Conservation (phyloP, 2,113 vertebrate genomes). For the Colistium nudipinnis region DNA sequence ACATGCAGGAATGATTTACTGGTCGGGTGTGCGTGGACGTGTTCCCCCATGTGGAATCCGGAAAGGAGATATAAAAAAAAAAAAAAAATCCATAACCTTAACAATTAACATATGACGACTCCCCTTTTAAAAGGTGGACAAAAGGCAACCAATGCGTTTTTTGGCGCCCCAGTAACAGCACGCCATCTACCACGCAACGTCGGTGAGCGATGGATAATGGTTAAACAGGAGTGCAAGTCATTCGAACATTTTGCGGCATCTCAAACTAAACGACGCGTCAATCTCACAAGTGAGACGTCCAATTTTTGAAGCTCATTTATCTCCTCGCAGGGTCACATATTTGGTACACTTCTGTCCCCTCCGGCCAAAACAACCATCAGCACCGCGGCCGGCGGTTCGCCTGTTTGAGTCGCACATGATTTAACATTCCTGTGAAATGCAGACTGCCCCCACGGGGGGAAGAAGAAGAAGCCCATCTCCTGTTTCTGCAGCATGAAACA, state of each 20-base stretch:
- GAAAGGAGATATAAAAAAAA: no score
- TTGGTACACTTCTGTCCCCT: conserved; percentile 41
- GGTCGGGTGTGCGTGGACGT: no score
- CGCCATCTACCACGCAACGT: no score
- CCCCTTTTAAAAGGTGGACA: no score
- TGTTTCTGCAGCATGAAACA: conserved; percentile 60
- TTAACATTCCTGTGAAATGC: conserved; percentile 72
- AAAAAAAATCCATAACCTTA: no score
- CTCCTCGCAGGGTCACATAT: conserved; percentile 52
- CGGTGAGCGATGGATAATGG: no score
- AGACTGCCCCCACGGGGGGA: conserved; percentile 62
- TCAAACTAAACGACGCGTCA: conserved; percentile 26
- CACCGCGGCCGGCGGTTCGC: conserved; percentile 50
- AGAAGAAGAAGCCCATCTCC: conserved; percentile 63
- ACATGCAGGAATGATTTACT: no score
- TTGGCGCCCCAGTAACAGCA: no score
- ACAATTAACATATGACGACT: no score
- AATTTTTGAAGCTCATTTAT: conserved; percentile 41
- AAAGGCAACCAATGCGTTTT: no score
- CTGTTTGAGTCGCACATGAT: conserved; percentile 55
- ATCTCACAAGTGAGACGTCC: conserved; percentile 24
- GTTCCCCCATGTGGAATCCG: no score
- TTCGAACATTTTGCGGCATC: background rate
- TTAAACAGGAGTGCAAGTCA: background rate
- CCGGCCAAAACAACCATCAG: conserved; percentile 54